These are phyloP conservation scores for Menidia beryllina DNA, from an alignment of 2,113 vertebrate genomes.

Conservation along the genomic window DNA sequence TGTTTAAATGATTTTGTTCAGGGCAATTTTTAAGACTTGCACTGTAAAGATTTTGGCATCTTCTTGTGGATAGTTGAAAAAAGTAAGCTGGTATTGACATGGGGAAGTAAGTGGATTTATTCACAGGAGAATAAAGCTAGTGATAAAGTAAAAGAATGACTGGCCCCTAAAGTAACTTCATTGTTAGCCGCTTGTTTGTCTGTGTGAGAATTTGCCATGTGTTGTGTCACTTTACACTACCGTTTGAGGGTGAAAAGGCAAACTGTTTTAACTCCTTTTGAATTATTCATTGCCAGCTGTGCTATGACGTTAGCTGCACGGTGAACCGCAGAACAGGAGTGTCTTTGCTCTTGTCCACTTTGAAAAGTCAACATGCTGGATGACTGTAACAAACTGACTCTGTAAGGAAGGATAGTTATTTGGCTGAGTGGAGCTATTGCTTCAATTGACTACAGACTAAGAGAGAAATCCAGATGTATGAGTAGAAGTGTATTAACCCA, in stretches of 20 bases:
- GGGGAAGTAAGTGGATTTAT: too few relatives aligned
- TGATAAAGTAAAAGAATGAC: neutral
- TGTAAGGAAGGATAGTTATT: too few relatives aligned
- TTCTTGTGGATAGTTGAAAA: too few relatives aligned
- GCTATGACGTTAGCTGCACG: neutral
- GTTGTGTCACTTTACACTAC: neutral
- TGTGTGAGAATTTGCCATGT: neutral
- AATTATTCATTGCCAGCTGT: neutral
- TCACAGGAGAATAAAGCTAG: neutral
- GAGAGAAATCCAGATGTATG: too few relatives aligned
- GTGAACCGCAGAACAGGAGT: neutral
- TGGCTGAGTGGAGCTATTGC: too few relatives aligned
- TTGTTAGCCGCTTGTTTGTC: neutral
- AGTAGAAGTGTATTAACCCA: too few relatives aligned
- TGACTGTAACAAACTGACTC: neutral
- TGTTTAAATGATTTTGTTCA: too few relatives aligned
- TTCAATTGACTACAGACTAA: too few relatives aligned
- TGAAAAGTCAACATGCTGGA: neutral
- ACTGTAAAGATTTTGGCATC: too few relatives aligned
- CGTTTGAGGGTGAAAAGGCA: neutral
- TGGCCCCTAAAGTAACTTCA: neutral
- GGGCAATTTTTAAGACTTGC: too few relatives aligned
- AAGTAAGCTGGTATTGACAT: too few relatives aligned
- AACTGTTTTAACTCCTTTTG: neutral
- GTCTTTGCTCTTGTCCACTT: neutral